Percentiles rank a stretch among this genome's conserved stretches.
These are phyloP conservation scores for Oxygymnocypris stewartii DNA, from an alignment of 2,113 vertebrate genomes.

Conservation along the genomic window DNA sequence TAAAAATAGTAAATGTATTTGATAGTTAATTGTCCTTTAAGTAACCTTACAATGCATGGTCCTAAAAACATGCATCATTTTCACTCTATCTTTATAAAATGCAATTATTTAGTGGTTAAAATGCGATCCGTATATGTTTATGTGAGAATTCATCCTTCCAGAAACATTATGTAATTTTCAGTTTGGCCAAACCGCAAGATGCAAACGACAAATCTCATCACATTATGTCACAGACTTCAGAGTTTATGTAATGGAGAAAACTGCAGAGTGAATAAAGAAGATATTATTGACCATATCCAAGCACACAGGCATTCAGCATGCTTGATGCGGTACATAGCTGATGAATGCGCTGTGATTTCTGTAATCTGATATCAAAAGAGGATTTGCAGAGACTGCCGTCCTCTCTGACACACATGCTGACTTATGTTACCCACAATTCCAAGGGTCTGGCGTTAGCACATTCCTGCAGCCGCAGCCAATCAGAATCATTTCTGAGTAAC, in stretches of 20 bases:
- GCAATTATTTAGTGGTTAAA: neutral
- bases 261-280: neutral
- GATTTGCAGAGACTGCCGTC: constrained; percentile 57
- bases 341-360: constrained; percentile 2
- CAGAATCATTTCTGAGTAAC: constrained; percentile 12
- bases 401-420: constrained; percentile 28
- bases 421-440: constrained; percentile 46
- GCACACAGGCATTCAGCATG: no score
- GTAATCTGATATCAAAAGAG: constrained; percentile 61
- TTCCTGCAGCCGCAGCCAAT: constrained; percentile 20
- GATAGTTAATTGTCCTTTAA: neutral
- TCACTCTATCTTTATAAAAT: neutral
- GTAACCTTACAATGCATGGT: neutral
- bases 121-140: neutral
- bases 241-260: constrained; percentile 20
- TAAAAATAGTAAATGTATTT: neutral
- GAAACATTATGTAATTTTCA: constrained; percentile 5
- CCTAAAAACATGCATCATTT: neutral
- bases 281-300: neutral
- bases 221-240: neutral
- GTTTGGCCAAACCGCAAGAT: neutral
- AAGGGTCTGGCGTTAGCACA: neutral
- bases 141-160: neutral
- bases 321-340: no score
- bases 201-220: constrained; percentile 7